phyloP scores from a whole-genome alignment of 1,140 invertebrate genomes.

The Lineus longissimus region DNA sequence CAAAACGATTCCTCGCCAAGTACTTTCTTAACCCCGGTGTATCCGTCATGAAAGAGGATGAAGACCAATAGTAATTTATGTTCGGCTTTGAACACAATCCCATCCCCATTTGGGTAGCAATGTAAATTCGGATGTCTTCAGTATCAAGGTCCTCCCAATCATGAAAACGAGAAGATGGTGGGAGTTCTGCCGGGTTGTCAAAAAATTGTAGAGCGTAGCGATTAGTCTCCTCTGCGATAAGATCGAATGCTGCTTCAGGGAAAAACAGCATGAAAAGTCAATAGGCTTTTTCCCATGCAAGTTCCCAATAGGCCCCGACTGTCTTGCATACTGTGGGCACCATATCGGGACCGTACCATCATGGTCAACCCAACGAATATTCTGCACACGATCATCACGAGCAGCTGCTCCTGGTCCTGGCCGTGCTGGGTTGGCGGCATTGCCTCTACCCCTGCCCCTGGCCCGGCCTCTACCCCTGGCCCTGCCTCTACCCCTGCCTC shows the following conservation, averaged over 20 bases:
- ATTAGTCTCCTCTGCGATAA: not conserved
- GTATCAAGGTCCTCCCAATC: not conserved
- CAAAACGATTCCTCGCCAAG: not conserved
- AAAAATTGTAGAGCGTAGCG: slow-evolving; percentile 1
- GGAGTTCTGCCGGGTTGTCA: not conserved
- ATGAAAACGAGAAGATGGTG: not conserved
- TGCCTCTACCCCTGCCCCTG: too few relatives aligned
- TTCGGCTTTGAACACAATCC: not conserved
- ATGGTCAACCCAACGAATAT: too few relatives aligned
- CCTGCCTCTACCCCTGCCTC: too few relatives aligned
- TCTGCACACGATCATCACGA: too few relatives aligned
- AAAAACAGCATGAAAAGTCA: not conserved
- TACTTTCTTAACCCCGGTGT: not conserved
- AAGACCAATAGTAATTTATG: not conserved
- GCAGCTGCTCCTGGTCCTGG: too few relatives aligned
- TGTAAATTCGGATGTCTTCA: not conserved
- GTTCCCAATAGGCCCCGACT: slow-evolving; percentile 8
- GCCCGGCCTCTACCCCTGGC: too few relatives aligned
- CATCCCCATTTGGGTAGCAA: not conserved
- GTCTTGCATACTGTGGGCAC: too few relatives aligned
- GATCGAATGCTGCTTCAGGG: not conserved
- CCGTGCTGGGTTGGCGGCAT: too few relatives aligned
- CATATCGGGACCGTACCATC: too few relatives aligned
- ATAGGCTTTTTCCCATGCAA: too few relatives aligned
- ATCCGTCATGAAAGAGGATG: not conserved